Conservation (phyloP, 2,797 vertebrate species). For the Sciurus vulgaris region DNA sequence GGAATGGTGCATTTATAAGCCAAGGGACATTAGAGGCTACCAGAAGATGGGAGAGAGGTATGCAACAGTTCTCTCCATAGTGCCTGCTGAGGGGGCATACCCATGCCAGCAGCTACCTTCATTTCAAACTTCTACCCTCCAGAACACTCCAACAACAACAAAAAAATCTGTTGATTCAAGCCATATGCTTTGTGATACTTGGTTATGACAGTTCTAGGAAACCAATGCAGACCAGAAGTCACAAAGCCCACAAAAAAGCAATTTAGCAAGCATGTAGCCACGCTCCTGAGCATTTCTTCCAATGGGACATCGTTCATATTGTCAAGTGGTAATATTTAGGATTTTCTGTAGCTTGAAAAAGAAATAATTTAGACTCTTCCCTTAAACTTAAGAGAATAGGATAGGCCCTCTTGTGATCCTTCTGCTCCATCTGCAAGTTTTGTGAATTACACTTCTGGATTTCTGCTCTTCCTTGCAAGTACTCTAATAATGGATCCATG, state of each 20-base stretch:
- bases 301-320: neutral
- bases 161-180: neutral
- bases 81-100: neutral
- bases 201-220: neutral
- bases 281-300: neutral
- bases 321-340: neutral
- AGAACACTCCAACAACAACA: neutral
- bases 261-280: neutral
- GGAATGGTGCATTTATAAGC: neutral
- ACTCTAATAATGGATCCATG: neutral
- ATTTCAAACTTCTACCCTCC: neutral
- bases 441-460: neutral
- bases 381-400: neutral
- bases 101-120: no score
- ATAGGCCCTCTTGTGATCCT: neutral
- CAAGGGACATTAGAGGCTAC: neutral
- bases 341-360: neutral
- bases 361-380: neutral
- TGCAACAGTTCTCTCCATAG: neutral
- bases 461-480: neutral
- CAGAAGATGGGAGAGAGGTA: neutral
- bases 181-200: neutral
- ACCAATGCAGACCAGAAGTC: neutral
- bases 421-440: neutral
- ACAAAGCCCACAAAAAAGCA: neutral